Base-by-base conservation (phyloP, 2,888 invertebrate genomes). In the Ochlodes sylvanus region DNA sequence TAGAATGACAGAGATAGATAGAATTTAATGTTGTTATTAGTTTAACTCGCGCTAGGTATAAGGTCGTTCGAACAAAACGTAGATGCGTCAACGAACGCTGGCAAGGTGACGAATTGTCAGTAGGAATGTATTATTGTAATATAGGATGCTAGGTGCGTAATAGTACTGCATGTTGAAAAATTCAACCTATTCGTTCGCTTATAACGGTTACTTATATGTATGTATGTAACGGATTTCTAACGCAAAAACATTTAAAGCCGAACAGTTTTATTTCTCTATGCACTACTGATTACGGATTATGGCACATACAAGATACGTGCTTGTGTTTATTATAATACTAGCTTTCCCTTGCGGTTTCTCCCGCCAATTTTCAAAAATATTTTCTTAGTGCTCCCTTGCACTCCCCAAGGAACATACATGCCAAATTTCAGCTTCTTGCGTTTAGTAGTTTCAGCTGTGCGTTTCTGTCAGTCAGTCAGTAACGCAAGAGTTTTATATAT, bases 51-150 rank as follows among this genome's bases (percentile, higher is more conserved):
- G 84, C 82, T 82, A 81, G 81, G 82, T 80, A 76, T 92, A 88
- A 92, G 92, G 92, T 92, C 92, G 84, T 83, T 87, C 84, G 86
- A 87, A 90, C 91, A 90, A 91, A 92, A 90, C 91, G 86, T 86
- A 87, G 86, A 88, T 86, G 87, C 92, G 92, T 92, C 92, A 93
- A 93, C 88, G 92, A 86, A 90, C 92, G 90, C 91, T 84, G 78
- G 87, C 92, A 92, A 93, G 92, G 92, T 90, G 87, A 92, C 83
- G 86, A 84, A 82, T 88, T 90, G 90, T 88, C 84, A 79, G 84
- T 88, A 89, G 87, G 90, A 90, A 91, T 91, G 85, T 90, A 87
- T 90, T 88, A 90, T 86, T 87, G 83, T 88, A 85, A 83, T 88
- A 86, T 71, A 71, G 71, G 67, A 79, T 82, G 82, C 77, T 81